Evolutionary conservation across 2,113 vertebrate genomes (phyloP).

Genomic region (Empidonax traillii): DNA sequence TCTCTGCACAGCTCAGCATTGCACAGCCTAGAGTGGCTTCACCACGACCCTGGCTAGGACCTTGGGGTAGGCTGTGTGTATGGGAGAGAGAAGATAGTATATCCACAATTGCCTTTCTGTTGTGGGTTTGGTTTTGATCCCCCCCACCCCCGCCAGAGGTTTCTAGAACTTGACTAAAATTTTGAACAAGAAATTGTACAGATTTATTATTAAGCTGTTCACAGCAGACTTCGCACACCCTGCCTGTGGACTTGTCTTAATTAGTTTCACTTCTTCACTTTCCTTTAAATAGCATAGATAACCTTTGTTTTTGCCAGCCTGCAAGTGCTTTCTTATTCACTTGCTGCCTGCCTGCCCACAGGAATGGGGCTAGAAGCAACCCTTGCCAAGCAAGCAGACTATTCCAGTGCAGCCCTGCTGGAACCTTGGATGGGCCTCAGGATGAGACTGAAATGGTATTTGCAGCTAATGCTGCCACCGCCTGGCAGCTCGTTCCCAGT

Average conservation of each 20-base stretch:
- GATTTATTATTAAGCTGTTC: background rate
- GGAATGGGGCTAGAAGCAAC: background rate
- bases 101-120: background rate
- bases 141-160: background rate
- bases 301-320: background rate
- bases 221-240: background rate
- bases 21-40: background rate
- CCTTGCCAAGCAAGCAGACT: background rate
- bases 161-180: background rate
- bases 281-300: background rate
- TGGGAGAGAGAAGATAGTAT: background rate
- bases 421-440: background rate
- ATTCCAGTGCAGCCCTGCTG: background rate
- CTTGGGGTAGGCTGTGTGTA: background rate
- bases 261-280: background rate
- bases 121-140: background rate
- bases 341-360: constrained; percentile 18
- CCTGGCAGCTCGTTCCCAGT: background rate
- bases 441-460: background rate
- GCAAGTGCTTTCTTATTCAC: background rate
- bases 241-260: background rate
- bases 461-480: constrained; percentile 18
- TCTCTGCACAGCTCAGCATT: background rate
- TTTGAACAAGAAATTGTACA: background rate
- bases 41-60: background rate